Conservation (phyloP, 2,113 vertebrate species). For the Eonycteris spelaea region DNA sequence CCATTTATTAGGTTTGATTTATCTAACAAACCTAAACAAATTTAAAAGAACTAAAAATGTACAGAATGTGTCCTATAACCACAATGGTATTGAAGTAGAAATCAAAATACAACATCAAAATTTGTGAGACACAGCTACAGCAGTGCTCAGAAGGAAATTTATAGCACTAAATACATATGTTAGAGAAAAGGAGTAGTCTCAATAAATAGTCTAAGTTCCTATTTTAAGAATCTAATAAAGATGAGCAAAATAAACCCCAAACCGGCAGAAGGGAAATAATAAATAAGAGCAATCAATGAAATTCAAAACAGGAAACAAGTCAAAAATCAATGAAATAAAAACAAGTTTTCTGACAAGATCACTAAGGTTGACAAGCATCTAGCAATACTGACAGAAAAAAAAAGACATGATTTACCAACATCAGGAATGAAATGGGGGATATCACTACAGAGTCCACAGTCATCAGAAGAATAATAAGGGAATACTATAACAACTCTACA, state of each 20-base stretch:
- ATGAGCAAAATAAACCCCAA: constrained; percentile 60
- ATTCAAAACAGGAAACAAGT: constrained; percentile 37
- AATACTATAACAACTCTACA: not conserved
- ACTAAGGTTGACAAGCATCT: constrained; percentile 32
- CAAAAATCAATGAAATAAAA: constrained; percentile 44
- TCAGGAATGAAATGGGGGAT: not conserved
- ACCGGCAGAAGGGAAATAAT: not conserved
- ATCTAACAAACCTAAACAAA: not conserved
- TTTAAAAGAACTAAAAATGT: not conserved
- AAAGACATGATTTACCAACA: not conserved
- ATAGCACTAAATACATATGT: not conserved
- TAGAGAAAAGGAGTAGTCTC: not conserved
- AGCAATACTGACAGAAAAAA: not conserved
- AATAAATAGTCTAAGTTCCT: not conserved
- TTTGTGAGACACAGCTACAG: not conserved
- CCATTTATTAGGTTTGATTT: no score
- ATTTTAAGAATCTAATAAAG: constrained; percentile 79
- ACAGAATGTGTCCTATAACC: not conserved
- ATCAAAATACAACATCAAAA: not conserved
- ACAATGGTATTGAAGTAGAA: not conserved
- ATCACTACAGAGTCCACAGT: not conserved
- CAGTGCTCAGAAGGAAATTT: not conserved
- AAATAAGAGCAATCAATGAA: constrained; percentile 9
- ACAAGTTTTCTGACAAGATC: constrained; percentile 26
- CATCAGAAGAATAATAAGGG: constrained; percentile 24